phyloP scores from a whole-genome alignment of 2,113 vertebrate species.

The Dolichallabes microphthalmus region DNA sequence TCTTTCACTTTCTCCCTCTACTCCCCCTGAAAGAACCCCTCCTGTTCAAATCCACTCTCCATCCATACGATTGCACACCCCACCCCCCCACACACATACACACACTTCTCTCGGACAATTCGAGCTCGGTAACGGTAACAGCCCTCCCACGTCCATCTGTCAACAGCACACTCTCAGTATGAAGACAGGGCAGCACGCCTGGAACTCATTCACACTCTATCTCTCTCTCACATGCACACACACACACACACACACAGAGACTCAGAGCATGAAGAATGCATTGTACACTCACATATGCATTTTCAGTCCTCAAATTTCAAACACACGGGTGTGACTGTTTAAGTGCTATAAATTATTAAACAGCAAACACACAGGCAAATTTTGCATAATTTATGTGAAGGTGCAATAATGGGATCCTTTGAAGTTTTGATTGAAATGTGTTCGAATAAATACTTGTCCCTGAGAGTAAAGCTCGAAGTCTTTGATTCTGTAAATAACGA shows the following conservation, averaged over 20 bases:
- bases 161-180: conserved; percentile 66
- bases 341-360: conserved; percentile 75
- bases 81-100: conserved; percentile 15
- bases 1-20: conserved; percentile 50
- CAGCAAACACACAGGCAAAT: conserved; percentile 71
- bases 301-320: conserved; percentile 20
- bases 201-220: conserved; percentile 48
- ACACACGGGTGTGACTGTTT: conserved; percentile 67
- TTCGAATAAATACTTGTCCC: conserved; percentile 43
- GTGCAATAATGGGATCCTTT: conserved; percentile 53
- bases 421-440: conserved; percentile 48
- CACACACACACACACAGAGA: conserved; percentile 40
- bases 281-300: conserved; percentile 48
- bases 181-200: conserved; percentile 49
- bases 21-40: conserved; percentile 7
- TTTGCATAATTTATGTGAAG: conserved; percentile 64
- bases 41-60: conserved; percentile 52
- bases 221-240: conserved; percentile 48
- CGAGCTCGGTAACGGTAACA: conserved; percentile 71
- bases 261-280: conserved; percentile 31
- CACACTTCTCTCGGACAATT: conserved; percentile 59
- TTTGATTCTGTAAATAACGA: conserved; percentile 41
- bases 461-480: neutral
- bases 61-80: neutral
- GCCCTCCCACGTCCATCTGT: conserved; percentile 77